Conservation (phyloP, 2,797 vertebrate species). For the Pyrocephalus nanus region DNA sequence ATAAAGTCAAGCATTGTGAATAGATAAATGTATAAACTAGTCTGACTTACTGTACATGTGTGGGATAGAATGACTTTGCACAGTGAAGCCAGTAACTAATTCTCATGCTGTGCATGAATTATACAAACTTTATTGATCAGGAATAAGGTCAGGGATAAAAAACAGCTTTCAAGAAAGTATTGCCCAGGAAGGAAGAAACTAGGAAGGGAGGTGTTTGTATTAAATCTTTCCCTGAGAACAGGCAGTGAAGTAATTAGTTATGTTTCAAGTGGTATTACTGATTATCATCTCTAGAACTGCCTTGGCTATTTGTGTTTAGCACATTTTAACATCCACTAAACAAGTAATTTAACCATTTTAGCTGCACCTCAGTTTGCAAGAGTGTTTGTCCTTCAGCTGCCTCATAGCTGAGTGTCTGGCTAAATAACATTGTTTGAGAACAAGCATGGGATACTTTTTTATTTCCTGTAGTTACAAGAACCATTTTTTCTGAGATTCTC, state of each 20-base stretch:
- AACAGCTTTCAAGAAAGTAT: not conserved
- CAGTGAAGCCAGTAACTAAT: not conserved
- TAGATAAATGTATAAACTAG: not conserved
- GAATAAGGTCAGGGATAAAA: not conserved
- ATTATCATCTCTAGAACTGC: not conserved
- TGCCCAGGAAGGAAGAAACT: not conserved
- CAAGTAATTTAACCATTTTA: not conserved
- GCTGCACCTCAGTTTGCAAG: not conserved
- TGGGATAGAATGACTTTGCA: not conserved
- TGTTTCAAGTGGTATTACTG: not conserved
- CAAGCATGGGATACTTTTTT: not conserved
- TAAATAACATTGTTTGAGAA: not conserved
- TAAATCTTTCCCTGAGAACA: not conserved
- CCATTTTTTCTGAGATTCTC: not conserved
- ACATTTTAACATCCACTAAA: not conserved
- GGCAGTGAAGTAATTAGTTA: not conserved
- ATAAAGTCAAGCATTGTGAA: not conserved
- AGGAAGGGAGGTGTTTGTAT: not conserved
- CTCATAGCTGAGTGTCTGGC: not conserved
- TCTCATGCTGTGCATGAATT: not conserved
- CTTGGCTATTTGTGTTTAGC: not conserved
- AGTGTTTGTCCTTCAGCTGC: not conserved
- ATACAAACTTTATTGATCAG: not conserved
- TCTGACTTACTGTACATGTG: not conserved
- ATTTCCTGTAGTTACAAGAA: not conserved